A percentile compares a stretch with the other conserved stretches of the same genome.
These are phyloP conservation scores for Sipha maydis DNA, from an alignment of 2,888 invertebrate species.

Conservation along the genomic window DNA sequence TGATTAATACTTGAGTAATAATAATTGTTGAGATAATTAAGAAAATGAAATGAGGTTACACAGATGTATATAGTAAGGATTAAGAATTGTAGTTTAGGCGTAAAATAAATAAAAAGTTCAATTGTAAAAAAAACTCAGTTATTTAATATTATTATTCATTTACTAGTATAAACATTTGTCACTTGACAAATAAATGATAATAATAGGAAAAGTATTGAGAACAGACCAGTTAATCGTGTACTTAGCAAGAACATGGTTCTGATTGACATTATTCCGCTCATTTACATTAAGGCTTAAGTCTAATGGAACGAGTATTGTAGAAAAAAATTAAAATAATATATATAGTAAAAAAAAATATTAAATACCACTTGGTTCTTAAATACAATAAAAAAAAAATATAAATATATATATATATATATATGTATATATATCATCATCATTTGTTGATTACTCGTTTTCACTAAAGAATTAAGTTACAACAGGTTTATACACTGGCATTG, in stretches of 20 bases:
- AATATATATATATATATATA: neutral
- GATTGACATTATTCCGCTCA: slow-evolving; percentile 51
- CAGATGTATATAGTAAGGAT: neutral
- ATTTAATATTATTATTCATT: slow-evolving; percentile 56
- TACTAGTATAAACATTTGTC: slow-evolving; percentile 53
- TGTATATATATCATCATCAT: slow-evolving; percentile 15
- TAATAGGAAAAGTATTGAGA: slow-evolving; percentile 54
- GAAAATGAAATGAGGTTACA: neutral
- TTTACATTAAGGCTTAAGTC: slow-evolving; percentile 57
- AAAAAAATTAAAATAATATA: slow-evolving; percentile 53
- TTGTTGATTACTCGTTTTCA: slow-evolving; percentile 31
- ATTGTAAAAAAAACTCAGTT: slow-evolving; percentile 43
- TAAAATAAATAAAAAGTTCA: slow-evolving; percentile 32
- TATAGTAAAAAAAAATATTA: slow-evolving; percentile 59
- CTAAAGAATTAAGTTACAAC: slow-evolving; percentile 28
- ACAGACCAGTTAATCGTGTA: slow-evolving; percentile 56
- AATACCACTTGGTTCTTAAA: slow-evolving; percentile 60
- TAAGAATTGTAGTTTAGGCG: neutral
- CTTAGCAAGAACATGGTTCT: slow-evolving; percentile 48
- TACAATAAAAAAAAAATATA: slow-evolving; percentile 44
- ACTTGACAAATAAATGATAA: slow-evolving; percentile 46
- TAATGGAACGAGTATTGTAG: slow-evolving; percentile 59
- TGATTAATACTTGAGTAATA: too few relatives aligned
- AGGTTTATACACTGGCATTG: slow-evolving; percentile 70
- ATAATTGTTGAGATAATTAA: neutral